Evolutionary conservation across 2,888 invertebrate genomes (phyloP).

Genomic region (Galerucella nymphaeae): DNA sequence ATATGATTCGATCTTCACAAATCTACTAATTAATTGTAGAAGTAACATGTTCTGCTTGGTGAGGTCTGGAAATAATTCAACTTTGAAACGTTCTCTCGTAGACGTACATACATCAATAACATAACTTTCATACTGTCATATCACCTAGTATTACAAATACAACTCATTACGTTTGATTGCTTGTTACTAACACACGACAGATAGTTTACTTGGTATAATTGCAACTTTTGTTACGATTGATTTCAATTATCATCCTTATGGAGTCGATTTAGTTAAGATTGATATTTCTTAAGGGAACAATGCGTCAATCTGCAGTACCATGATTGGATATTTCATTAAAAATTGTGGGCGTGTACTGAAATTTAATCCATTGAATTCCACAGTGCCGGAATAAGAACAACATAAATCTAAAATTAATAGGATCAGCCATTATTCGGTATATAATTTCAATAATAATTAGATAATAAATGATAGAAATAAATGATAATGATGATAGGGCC

Average conservation of each 20-base stretch:
- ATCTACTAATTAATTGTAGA: too few relatives aligned
- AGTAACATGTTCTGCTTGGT: not conserved
- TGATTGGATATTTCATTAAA: constrained; percentile 32
- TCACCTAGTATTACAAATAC: constrained; percentile 16
- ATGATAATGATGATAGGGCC: too few relatives aligned
- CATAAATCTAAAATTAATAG: too few relatives aligned
- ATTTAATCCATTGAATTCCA: constrained; percentile 1
- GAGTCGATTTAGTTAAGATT: constrained; percentile 25
- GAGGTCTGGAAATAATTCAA: not conserved
- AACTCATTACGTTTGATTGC: constrained; percentile 19
- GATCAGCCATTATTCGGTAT: too few relatives aligned
- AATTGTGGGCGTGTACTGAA: constrained; percentile 31
- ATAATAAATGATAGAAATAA: too few relatives aligned
- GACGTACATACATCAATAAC: constrained; percentile 14
- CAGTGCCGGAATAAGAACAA: not conserved
- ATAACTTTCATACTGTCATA: constrained; percentile 10
- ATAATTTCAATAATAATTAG: too few relatives aligned
- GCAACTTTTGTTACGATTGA: constrained; percentile 23
- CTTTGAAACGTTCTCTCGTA: not conserved
- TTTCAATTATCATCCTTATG: constrained; percentile 28
- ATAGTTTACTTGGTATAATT: constrained; percentile 23
- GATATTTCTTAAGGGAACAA: constrained; percentile 29
- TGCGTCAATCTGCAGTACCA: constrained; percentile 30
- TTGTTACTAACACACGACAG: constrained; percentile 17
- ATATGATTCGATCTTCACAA: too few relatives aligned